phyloP scores from a whole-genome alignment of 2,797 vertebrate genomes.

The Eospalax fontanierii region DNA sequence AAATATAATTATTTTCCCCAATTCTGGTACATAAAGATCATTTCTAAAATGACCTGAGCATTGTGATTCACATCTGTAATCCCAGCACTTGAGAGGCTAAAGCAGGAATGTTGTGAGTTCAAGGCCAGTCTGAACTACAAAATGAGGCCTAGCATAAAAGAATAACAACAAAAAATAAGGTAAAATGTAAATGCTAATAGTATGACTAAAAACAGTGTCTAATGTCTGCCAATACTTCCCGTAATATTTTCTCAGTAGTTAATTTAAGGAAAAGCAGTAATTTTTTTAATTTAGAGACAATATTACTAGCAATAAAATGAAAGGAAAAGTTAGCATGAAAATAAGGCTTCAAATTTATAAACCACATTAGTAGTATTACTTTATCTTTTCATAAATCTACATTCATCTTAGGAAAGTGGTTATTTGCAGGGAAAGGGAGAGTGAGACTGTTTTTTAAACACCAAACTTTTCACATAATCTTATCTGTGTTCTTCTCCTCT shows the following conservation, averaged over 20 bases:
- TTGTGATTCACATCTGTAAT: not conserved
- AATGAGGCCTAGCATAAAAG: not conserved
- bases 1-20: not conserved
- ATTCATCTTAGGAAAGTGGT: too few relatives aligned
- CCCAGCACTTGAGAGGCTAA: not conserved
- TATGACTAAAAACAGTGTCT: not conserved
- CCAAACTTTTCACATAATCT: too few relatives aligned
- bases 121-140: not conserved
- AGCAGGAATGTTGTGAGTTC: not conserved
- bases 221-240: conserved; percentile 10
- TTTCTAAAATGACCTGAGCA: not conserved
- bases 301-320: conserved; percentile 17
- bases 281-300: not conserved
- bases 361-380: not conserved
- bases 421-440: too few relatives aligned
- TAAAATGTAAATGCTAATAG: not conserved
- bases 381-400: too few relatives aligned
- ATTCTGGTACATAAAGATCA: conserved; percentile 18
- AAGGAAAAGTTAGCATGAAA: conserved; percentile 42
- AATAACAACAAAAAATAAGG: not conserved
- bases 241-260: not conserved
- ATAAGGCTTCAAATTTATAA: conserved; percentile 48
- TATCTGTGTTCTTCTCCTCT: too few relatives aligned
- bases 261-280: not conserved
- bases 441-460: too few relatives aligned